Base-by-base conservation (phyloP, 2,113 vertebrate genomes). In the Athene noctua region DNA sequence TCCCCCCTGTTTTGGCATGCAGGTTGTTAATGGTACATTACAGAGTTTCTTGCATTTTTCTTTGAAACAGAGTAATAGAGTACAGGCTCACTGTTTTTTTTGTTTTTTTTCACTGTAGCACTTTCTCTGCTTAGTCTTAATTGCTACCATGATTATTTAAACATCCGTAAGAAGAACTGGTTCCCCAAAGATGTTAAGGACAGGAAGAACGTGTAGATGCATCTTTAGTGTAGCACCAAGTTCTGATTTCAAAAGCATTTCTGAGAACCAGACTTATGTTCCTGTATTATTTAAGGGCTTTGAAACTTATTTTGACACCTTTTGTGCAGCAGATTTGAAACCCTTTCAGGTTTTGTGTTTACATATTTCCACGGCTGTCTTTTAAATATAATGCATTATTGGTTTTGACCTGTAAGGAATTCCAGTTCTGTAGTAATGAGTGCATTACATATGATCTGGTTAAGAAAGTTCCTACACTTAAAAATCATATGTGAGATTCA, bases 71-170 rank as follows among this genome's bases (percentile, higher is more conserved):
- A 74, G 36, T 80, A 88, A 73, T 62, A 55, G 59, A 83, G 46
- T 29, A 38, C 70, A 95, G 88, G 54, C 83, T 80, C 49, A 32
- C 92, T 90, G 79, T 44, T 88, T 93, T 93, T 62, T 92, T 93
- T 90, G 79, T 44, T 88, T 93, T 93, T 62, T 92, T 93, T 88
- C 91, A 95, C 78, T 6, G 1, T 5, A 90, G 79, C 85, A 88
- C 67, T 90, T 95, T 80, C 74, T 72, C 79, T 88, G 38, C 82
- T 77, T 79, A 29, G 34, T 71, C 75, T 57, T 80, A 92, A 96
- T 92, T 96, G 62, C 74, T 62, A n/a, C 63, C 62, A 23, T 54
- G 79, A 80, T 90, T 95, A 80, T 88, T 97, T 96, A 92, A 97
- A 92, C 91, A 93, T 75, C 44, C 70, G 68, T 44, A 34, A 59